phyloP scores from a whole-genome alignment of 2,797 vertebrate species.

The Ataeniobius toweri region DNA sequence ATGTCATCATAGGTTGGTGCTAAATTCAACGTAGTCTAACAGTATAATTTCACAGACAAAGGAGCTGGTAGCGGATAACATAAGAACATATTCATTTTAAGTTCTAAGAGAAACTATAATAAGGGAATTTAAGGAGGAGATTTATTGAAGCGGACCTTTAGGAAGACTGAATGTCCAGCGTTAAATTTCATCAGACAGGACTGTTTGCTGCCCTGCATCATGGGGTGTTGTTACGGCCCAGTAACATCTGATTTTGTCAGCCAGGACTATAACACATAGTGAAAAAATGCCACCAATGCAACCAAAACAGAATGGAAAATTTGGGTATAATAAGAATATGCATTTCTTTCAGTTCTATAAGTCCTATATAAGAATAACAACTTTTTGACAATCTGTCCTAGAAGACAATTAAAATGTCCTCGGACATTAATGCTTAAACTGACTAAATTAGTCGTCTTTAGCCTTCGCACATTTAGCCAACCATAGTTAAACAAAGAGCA shows the following conservation, averaged over 20 bases:
- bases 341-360: too few species aligned
- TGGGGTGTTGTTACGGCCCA: background rate
- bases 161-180: background rate
- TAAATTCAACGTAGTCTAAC: background rate
- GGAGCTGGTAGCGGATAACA: background rate
- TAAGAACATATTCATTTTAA: background rate
- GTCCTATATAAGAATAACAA: background rate
- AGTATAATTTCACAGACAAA: background rate
- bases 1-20: background rate
- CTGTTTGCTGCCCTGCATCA: background rate
- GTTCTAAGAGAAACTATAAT: background rate
- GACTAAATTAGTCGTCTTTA: background rate
- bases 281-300: background rate
- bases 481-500: background rate
- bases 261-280: background rate
- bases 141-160: constrained; percentile 1
- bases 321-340: background rate
- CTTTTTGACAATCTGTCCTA: background rate
- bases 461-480: background rate
- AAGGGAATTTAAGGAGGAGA: background rate
- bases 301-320: background rate
- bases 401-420: background rate
- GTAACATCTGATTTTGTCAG: background rate
- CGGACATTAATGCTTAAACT: background rate
- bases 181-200: background rate